These are phyloP conservation scores for Argya squamiceps DNA, from an alignment of 2,797 vertebrate genomes.

Conservation along the genomic window DNA sequence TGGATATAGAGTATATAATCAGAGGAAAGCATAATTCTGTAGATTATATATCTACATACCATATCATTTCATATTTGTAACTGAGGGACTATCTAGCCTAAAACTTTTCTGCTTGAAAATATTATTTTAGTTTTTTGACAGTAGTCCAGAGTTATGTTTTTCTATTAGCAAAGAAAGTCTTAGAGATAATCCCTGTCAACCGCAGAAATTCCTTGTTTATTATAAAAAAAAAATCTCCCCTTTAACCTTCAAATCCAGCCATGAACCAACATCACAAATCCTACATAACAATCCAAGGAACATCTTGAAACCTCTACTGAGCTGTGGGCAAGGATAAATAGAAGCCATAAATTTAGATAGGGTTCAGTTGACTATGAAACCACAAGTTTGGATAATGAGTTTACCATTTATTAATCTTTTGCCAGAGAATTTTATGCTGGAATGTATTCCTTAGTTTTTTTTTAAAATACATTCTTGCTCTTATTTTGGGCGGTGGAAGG, in stretches of 20 bases:
- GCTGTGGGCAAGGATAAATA: background rate
- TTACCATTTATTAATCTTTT: background rate
- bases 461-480: background rate
- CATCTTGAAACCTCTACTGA: background rate
- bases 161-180: background rate
- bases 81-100: background rate
- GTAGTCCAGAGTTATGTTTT: background rate
- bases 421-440: background rate
- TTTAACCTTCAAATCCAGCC: background rate
- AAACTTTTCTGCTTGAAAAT: background rate
- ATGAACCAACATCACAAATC: background rate
- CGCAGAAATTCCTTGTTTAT: background rate
- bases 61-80: background rate
- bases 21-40: background rate
- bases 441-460: background rate
- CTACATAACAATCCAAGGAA: background rate
- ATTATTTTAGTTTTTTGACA: background rate
- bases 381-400: background rate
- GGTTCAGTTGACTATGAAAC: background rate
- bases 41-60: background rate
- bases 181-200: background rate
- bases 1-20: conserved; percentile 4
- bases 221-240: background rate
- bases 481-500: fast-evolving
- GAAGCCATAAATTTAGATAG: background rate